Evolutionary conservation across 1,140 invertebrate genomes (phyloP), one percentile per base, ranked within the genome.

Genomic region (Drosophila mayri): DNA sequence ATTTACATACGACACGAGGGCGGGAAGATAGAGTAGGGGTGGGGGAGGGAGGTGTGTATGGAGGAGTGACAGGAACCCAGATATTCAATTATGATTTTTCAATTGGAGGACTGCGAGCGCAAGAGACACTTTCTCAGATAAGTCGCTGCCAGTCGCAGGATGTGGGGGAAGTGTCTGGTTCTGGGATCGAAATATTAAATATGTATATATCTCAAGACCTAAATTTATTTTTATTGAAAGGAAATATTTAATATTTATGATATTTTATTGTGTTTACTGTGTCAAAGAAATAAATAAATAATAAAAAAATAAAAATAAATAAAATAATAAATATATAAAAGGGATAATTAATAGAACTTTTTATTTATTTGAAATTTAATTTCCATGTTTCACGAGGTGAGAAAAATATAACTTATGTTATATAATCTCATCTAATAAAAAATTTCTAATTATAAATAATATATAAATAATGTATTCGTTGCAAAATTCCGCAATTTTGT

Each of bases 81-180:
- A 90, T 88, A 85, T 88, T 88, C 85, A 90, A 88, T 88, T 88
- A 88, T 85, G 81, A 88, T 88, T 84, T 70, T 80, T 70, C 76
- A 72, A 81, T 88, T 79, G 77, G 67, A 72, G 70, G 66, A 37
- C 63, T 67, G 18, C 50, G 16, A 64, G 70, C 66, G 11, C 28
- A 30, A 35, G 66, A 59, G 85, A 88, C 84, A 77, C 50, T 75
- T 87, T 72, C 58, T 60, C 66, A 88, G 84, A 88, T 88, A 88
- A 88, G 71, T 76, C 43, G 43, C n/a, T 11, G 12, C 35, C 46
- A 66, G 46, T 52, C 20, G 14, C 58, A 52, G 67, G 30, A 62
- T 46, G 44, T 28, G 55, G n/a, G 18, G 9, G n/a, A 8, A 43
- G 14, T 12, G 40, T 47, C 44, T 50, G 44, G 35, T 55, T 18